phyloP scores from a whole-genome alignment of 2,113 vertebrate species.

The Chloropsis hardwickii region DNA sequence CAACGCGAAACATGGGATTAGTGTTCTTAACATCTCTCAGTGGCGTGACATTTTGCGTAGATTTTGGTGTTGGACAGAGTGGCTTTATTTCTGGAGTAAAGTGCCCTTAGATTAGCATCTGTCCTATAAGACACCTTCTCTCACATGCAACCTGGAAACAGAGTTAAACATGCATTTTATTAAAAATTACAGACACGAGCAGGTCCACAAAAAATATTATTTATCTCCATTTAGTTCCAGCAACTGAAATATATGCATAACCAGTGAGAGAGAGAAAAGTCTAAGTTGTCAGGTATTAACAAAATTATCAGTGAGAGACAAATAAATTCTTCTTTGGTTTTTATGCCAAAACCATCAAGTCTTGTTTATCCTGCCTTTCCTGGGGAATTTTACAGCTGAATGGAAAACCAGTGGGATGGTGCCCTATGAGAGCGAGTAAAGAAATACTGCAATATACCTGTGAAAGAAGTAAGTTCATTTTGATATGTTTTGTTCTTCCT shows the following conservation, averaged over 20 bases:
- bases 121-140: neutral
- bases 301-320: neutral
- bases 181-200: neutral
- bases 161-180: neutral
- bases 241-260: neutral
- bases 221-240: neutral
- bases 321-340: neutral
- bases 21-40: neutral
- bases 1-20: fast-evolving
- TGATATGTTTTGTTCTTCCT: neutral
- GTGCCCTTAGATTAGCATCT: neutral
- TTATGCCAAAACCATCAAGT: neutral
- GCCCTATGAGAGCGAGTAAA: neutral
- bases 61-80: neutral
- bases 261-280: neutral
- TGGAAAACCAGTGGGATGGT: neutral
- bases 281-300: neutral
- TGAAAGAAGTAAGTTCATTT: neutral
- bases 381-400: neutral
- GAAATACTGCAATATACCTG: neutral
- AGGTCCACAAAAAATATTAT: neutral
- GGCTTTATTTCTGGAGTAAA: neutral
- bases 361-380: neutral
- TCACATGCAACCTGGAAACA: neutral
- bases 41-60: fast-evolving